phyloP scores from a whole-genome alignment of 2,888 invertebrate species.

The Lepidochitona cinerea region DNA sequence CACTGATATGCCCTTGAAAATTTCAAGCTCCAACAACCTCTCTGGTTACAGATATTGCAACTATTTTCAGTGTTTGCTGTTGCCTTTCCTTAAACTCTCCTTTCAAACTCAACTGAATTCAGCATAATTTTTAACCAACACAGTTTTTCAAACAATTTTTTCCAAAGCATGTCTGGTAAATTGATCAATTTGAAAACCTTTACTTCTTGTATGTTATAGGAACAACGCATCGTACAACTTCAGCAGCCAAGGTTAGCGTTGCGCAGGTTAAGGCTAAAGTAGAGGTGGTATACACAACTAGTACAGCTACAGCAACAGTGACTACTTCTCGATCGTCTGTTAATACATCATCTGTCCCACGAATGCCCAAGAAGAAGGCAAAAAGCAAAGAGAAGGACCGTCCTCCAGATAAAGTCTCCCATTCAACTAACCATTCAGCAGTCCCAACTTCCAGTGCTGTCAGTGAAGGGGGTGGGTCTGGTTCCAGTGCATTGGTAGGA shows the following conservation, averaged over 20 bases:
- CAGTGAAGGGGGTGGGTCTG: background rate
- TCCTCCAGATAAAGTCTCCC: conserved; percentile 8
- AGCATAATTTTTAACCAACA: too few relatives aligned
- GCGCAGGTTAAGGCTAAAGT: background rate
- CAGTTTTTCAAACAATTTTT: too few relatives aligned
- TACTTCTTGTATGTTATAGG: conserved; percentile 38
- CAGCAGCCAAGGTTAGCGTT: conserved; percentile 33
- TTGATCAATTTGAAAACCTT: too few relatives aligned
- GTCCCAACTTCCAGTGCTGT: background rate
- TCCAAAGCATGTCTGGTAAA: too few relatives aligned
- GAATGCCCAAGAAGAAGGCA: conserved; percentile 1
- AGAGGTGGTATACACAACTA: background rate
- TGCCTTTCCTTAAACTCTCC: too few relatives aligned
- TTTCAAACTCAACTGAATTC: too few relatives aligned
- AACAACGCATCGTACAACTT: conserved; percentile 40
- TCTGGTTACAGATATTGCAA: too few relatives aligned
- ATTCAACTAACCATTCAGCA: background rate
- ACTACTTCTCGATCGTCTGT: background rate
- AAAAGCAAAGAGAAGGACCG: conserved; percentile 19
- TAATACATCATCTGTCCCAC: background rate
- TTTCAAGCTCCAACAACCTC: too few relatives aligned
- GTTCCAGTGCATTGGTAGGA: background rate
- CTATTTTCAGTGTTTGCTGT: too few relatives aligned
- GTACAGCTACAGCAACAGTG: conserved; percentile 16
- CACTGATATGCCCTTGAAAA: too few relatives aligned